A percentile compares a stretch with the other conserved stretches of the same genome.
phyloP scores from a whole-genome alignment of 2,888 invertebrate species.

The Harpalus rubripes region DNA sequence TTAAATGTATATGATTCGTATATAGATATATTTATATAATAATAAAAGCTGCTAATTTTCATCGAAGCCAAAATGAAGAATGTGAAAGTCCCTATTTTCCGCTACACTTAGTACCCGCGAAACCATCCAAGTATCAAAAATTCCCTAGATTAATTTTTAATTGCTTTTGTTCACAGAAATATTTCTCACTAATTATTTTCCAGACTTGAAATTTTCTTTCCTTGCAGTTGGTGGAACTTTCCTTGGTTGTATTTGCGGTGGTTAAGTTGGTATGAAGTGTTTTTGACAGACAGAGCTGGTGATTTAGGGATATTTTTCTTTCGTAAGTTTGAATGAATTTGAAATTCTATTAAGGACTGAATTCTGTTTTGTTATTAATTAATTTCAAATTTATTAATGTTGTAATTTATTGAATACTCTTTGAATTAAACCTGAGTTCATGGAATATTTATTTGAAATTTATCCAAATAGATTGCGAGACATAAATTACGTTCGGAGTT shows the following conservation, averaged over 20 bases:
- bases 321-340: not conserved
- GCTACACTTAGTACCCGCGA: not conserved
- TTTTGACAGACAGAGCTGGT: conserved; percentile 5
- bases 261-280: conserved; percentile 18
- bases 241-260: conserved; percentile 13
- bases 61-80: too few species aligned
- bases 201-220: not conserved
- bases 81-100: too few species aligned
- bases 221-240: not conserved
- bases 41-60: too few species aligned
- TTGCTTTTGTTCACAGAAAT: conserved; percentile 12
- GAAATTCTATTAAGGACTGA: not conserved
- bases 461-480: not conserved
- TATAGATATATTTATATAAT: too few species aligned
- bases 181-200: conserved; percentile 21
- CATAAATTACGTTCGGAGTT: not conserved
- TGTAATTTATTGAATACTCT: conserved; percentile 32
- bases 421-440: not conserved
- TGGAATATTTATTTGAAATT: conserved; percentile 9
- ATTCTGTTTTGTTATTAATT: conserved; percentile 31
- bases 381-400: conserved; percentile 36
- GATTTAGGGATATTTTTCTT: conserved; percentile 15
- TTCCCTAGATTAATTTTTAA: conserved; percentile 30
- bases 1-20: too few species aligned
- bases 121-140: conserved; percentile 14